phyloP scores from a whole-genome alignment of 2,888 invertebrate genomes.

The Habrosyne pyritoides region DNA sequence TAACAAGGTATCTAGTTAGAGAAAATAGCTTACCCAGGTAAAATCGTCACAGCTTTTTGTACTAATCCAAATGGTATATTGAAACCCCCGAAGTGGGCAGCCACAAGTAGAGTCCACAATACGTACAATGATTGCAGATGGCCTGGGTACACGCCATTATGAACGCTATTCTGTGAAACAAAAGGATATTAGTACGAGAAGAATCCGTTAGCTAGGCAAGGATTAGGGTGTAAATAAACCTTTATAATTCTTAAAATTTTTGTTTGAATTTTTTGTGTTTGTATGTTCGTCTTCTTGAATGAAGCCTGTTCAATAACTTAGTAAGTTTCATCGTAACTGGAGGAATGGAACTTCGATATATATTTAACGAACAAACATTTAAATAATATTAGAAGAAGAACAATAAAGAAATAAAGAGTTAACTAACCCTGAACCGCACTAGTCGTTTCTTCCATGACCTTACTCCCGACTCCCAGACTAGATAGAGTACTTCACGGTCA shows the following conservation, averaged over 20 bases:
- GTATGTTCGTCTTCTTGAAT: no score
- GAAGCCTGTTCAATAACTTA: no score
- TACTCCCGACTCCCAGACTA: constrained; percentile 97
- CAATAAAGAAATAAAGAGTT: not conserved
- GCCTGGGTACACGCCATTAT: constrained; percentile 98
- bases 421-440: constrained; percentile 93
- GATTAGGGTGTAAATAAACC: no score
- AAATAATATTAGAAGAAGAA: no score
- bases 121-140: constrained; percentile 95
- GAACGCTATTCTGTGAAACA: constrained; percentile 93
- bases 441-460: constrained; percentile 98
- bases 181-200: not conserved
- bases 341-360: no score
- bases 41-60: constrained; percentile 87
- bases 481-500: constrained; percentile 96
- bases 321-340: no score
- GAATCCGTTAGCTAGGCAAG: no score
- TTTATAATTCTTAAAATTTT: no score
- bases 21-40: constrained; percentile 87
- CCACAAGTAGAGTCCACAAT: constrained; percentile 90
- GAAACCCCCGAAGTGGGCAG: constrained; percentile 90
- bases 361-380: no score
- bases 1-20: no score
- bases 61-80: constrained; percentile 93
- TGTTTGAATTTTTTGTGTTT: no score